Percentiles rank a stretch among this genome's conserved stretches.
phyloP scores from a whole-genome alignment of 2,113 vertebrate genomes.

The Mesitornis unicolor region DNA sequence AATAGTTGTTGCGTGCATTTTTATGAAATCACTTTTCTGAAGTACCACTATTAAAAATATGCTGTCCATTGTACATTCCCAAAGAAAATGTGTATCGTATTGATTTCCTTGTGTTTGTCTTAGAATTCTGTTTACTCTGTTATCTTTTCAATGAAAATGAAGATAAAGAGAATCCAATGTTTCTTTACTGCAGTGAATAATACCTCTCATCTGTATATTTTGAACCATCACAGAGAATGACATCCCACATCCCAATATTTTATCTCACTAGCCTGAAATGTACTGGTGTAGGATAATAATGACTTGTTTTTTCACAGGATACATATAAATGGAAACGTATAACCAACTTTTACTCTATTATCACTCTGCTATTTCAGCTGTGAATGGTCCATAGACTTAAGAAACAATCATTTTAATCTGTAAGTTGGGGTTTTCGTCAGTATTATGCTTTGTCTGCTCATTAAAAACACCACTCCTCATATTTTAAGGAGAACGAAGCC shows the following conservation, averaged over 20 bases:
- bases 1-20: not conserved
- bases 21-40: not conserved
- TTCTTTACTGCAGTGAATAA: not conserved
- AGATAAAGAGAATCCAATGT: not conserved
- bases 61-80: not conserved
- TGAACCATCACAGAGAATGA: not conserved
- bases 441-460: not conserved
- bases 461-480: not conserved
- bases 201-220: not conserved
- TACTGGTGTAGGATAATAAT: not conserved
- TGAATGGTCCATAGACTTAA: not conserved
- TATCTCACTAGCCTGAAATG: not conserved
- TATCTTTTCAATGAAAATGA: not conserved
- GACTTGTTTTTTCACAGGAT: not conserved
- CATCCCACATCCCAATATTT: not conserved
- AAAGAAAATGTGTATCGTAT: not conserved
- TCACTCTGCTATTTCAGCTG: not conserved
- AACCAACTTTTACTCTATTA: not conserved
- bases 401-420: not conserved
- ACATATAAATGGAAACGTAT: not conserved
- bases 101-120: not conserved
- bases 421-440: too few species aligned
- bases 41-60: not conserved
- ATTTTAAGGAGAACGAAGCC: rapidly evolving
- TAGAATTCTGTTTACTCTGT: not conserved